Conservation (phyloP, 2,797 vertebrate genomes). For the Trematomus bernacchii region DNA sequence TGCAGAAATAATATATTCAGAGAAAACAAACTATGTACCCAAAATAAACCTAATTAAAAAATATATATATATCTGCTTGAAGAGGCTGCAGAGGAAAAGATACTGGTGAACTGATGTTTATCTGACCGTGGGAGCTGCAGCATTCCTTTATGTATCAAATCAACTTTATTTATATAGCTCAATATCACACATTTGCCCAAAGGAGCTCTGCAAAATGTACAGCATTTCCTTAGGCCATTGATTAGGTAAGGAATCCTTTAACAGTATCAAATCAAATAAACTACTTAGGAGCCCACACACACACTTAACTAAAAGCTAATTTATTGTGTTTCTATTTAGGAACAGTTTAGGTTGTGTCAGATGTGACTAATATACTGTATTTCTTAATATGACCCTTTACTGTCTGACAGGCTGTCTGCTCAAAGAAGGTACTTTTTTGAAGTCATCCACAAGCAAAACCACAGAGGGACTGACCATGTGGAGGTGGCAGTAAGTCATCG, state of each 20-base stretch:
- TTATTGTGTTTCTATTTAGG: not conserved
- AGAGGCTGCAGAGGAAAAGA: not conserved
- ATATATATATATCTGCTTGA: not conserved
- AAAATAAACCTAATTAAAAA: not conserved
- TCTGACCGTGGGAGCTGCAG: not conserved
- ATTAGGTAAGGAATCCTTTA: not conserved
- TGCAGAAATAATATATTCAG: not conserved
- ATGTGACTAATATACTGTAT: not conserved
- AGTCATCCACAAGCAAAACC: slow-evolving; percentile 93
- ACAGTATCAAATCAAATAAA: not conserved
- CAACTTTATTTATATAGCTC: not conserved
- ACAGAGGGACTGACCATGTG: slow-evolving; percentile 92
- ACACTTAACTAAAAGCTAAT: not conserved
- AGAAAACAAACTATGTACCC: not conserved
- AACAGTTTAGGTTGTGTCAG: not conserved
- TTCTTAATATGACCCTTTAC: not conserved
- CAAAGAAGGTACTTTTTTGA: slow-evolving; percentile 93
- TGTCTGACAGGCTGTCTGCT: slow-evolving; percentile 84
- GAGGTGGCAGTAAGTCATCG: slow-evolving; percentile 91
- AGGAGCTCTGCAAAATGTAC: not conserved
- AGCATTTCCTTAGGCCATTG: not conserved
- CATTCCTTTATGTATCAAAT: not conserved
- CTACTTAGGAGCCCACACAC: not conserved
- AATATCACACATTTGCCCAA: not conserved
- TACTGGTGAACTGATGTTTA: not conserved